Conservation (phyloP, 1,140 invertebrate genomes). For the Trichogramma pretiosum region DNA sequence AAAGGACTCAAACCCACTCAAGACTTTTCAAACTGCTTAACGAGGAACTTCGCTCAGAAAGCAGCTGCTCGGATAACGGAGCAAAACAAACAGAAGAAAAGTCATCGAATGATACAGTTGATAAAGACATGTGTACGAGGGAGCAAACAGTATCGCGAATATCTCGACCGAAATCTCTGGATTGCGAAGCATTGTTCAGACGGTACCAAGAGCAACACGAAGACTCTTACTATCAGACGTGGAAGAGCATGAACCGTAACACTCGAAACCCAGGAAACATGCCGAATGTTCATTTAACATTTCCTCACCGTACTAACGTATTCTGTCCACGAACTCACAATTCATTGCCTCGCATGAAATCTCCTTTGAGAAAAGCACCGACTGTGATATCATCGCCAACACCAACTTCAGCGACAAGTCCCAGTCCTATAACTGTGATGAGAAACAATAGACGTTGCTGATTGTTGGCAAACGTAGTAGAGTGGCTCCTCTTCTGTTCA, state of each 20-base stretch:
- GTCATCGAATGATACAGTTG: no score
- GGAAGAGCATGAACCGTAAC: slow-evolving; percentile 43
- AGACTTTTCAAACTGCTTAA: slow-evolving; percentile 58
- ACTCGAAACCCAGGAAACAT: no score
- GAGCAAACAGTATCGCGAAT: slow-evolving; percentile 20
- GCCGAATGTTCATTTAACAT: slow-evolving; percentile 43
- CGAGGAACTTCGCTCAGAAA: slow-evolving; percentile 44
- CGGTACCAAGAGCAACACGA: slow-evolving; percentile 30
- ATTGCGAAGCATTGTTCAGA: slow-evolving; percentile 2
- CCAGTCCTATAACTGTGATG: no score
- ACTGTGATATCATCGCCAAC: slow-evolving; percentile 4
- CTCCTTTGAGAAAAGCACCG: slow-evolving; percentile 3
- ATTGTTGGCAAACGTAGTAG: background rate
- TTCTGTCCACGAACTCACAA: slow-evolving; percentile 46
- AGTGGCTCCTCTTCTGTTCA: no score
- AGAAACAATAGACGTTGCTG: slow-evolving; percentile 5
- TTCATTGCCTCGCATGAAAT: slow-evolving; percentile 10
- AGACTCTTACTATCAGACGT: slow-evolving; percentile 52
- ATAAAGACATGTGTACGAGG: no score
- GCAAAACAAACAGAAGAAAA: no score
- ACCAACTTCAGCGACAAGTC: no score
- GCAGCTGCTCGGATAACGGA: no score
- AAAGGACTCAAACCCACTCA: slow-evolving; percentile 63
- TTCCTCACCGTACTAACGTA: slow-evolving; percentile 29
- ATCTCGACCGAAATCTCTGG: slow-evolving; percentile 31